Evolutionary conservation across 2,888 invertebrate genomes (phyloP), one percentile per base, ranked within the genome.

Genomic region (Nemotelus nigrinus): DNA sequence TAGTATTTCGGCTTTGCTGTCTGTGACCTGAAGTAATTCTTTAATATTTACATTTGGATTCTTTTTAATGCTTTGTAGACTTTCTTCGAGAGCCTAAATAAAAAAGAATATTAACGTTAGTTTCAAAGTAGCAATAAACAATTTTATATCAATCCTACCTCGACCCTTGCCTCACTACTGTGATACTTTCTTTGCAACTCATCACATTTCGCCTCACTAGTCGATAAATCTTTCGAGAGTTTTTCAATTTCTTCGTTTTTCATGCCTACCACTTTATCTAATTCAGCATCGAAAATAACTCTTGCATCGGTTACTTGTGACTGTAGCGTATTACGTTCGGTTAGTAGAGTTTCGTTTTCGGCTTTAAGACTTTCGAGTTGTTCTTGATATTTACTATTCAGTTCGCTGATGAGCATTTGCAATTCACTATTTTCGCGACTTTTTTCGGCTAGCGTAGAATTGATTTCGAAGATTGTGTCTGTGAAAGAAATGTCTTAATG

Each of bases 361-460:
- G 88, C 88, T 80, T 89, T 89, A 80, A 92, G 89, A 80, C 91
- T 85, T 84, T 90, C 84, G 82, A 89, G 83, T 88, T 93, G 86
- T 83, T 89, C 83, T 85, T 87, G 83, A 83, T 90, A 84, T 83
- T 89, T 86, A 82, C 89, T 81, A 84, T 90, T 84, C 75, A 86
- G 83, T 79, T 87, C 87, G 3, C 84, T 84, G 53, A 84, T 82
- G 8, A 85, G 81, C n/a, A 87, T 82, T 71, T 88, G 87, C 5
- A 90, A 82, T 81, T 89, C 88, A 81, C 89, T 88, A 81, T 89
- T 90, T 83, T 90, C 90, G 8, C 88, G 88, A 81, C 89, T 88
- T 82, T 89, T 90, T 60, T 88, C 86, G 57, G 87, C 89, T 71
- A 90, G 82, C 70, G 86, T 87, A n/a, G 88, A 85, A 81, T 89